phyloP scores from a whole-genome alignment of 2,797 vertebrate species.

The Tapirus indicus region DNA sequence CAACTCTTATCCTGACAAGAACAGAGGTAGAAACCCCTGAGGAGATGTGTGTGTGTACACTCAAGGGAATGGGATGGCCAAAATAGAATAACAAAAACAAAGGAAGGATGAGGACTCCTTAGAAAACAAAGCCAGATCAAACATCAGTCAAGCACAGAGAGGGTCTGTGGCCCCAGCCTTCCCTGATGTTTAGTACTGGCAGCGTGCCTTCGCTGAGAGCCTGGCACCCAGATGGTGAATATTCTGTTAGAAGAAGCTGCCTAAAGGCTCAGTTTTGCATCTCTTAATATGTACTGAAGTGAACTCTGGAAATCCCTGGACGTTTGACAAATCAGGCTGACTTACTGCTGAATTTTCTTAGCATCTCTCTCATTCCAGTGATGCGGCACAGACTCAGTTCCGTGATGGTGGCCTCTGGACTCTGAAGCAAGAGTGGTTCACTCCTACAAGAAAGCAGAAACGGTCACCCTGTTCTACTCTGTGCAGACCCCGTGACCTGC shows the following conservation, averaged over 20 bases:
- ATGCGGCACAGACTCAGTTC: slow-evolving; percentile 74
- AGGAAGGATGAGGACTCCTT: neutral
- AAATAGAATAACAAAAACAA: neutral
- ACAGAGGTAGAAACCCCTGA: neutral
- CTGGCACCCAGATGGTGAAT: neutral
- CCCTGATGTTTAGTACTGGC: neutral
- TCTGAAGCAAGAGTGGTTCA: slow-evolving; percentile 67
- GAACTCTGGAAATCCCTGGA: neutral
- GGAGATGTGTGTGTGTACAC: neutral
- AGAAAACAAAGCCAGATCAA: neutral
- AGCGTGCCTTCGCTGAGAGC: too few relatives aligned
- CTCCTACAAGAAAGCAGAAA: slow-evolving; percentile 58
- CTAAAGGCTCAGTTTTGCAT: neutral
- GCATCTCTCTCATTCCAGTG: slow-evolving; percentile 79
- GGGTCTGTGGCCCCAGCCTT: neutral
- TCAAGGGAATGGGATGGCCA: neutral
- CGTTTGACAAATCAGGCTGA: neutral
- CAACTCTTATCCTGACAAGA: slow-evolving; percentile 18
- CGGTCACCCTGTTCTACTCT: neutral
- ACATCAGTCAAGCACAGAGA: neutral
- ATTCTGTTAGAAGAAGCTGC: neutral
- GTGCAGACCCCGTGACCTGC: fast-evolving
- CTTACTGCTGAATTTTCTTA: slow-evolving; percentile 80
- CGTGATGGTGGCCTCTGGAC: slow-evolving; percentile 67
- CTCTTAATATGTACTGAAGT: neutral